phyloP scores from a whole-genome alignment of 1,140 invertebrate species.

The Cotesia vestalis region DNA sequence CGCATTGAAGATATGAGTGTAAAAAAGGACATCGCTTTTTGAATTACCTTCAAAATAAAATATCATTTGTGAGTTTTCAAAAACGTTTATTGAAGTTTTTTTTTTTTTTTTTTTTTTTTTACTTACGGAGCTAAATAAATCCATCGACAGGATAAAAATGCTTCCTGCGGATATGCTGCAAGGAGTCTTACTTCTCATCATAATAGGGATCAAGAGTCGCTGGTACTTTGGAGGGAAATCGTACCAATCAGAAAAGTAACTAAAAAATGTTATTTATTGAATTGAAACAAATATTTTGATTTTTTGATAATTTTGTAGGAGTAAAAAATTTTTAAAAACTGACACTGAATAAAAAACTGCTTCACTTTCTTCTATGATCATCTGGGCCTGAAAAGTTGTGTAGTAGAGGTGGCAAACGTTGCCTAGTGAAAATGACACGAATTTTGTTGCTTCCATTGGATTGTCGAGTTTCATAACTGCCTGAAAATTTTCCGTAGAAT shows the following conservation, averaged over 20 bases:
- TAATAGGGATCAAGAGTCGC: slow-evolving; percentile 39
- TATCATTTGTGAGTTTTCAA: too few relatives aligned
- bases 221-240: slow-evolving; percentile 20
- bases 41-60: slow-evolving; percentile 29
- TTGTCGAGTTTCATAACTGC: slow-evolving; percentile 23
- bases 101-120: too few relatives aligned
- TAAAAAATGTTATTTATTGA: slow-evolving; percentile 5
- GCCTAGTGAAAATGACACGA: slow-evolving; percentile 24
- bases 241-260: slow-evolving; percentile 40
- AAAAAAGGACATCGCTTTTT: slow-evolving; percentile 38
- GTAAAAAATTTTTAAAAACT: neutral
- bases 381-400: slow-evolving; percentile 27
- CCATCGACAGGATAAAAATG: slow-evolving; percentile 33
- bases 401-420: slow-evolving; percentile 33
- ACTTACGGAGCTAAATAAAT: slow-evolving; percentile 27
- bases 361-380: slow-evolving; percentile 24
- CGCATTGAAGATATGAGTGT: slow-evolving; percentile 32
- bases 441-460: slow-evolving; percentile 7
- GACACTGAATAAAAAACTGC: slow-evolving; percentile 21
- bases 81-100: too few relatives aligned
- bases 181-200: slow-evolving; percentile 32
- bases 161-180: slow-evolving; percentile 28
- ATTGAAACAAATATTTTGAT: too few relatives aligned
- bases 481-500: neutral
- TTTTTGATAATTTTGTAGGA: too few relatives aligned